A percentile compares a stretch with the other conserved stretches of the same genome.
These are phyloP conservation scores for Pristis pectinata DNA, from an alignment of 2,797 vertebrate species.

Conservation along the genomic window DNA sequence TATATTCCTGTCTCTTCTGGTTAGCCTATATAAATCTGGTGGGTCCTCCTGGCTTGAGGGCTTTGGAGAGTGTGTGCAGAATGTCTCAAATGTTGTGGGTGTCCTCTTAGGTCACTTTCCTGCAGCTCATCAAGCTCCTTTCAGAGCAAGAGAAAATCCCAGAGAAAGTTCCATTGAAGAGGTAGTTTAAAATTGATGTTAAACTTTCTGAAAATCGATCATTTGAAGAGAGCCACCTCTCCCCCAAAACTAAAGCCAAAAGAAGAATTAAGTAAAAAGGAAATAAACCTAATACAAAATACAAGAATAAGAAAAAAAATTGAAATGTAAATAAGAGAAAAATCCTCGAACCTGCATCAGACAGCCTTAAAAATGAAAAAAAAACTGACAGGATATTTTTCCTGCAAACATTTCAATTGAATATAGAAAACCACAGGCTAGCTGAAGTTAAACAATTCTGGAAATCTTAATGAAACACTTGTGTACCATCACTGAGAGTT, in stretches of 20 bases:
- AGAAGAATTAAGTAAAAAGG: neutral
- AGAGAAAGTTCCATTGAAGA: neutral
- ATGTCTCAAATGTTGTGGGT: neutral
- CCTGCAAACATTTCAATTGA: neutral
- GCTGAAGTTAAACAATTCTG: constrained; percentile 27
- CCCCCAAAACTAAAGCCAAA: neutral
- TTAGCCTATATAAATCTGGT: neutral
- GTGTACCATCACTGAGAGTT: constrained; percentile 17
- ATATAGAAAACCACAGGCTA: neutral
- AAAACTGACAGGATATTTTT: constrained; percentile 13
- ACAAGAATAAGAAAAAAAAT: neutral
- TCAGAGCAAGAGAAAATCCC: neutral
- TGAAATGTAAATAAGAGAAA: neutral
- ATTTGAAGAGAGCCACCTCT: neutral
- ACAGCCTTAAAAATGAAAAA: neutral
- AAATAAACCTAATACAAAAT: neutral
- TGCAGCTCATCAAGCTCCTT: neutral
- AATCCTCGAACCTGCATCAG: neutral
- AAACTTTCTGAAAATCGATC: neutral
- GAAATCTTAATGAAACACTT: constrained; percentile 28
- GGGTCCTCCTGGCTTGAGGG: neutral
- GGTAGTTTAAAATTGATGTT: neutral
- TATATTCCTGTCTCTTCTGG: neutral
- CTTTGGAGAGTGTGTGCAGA: neutral
- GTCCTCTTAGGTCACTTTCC: neutral